Base-by-base conservation (phyloP, 2,797 vertebrate genomes). In the Falco columbarius region DNA sequence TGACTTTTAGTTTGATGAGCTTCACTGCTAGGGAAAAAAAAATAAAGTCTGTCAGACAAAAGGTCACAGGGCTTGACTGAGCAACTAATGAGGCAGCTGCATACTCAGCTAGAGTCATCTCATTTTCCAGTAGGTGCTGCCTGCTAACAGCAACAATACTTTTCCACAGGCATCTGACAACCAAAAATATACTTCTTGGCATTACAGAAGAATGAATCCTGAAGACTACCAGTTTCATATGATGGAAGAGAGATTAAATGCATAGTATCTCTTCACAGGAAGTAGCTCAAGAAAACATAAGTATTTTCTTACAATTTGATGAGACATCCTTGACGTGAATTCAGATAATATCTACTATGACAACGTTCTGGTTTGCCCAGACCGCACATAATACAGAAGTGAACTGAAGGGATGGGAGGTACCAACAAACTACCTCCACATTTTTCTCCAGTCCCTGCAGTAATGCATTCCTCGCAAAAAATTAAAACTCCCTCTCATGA, bases 1-100 rank as follows among this genome's bases (percentile, higher is more conserved):
- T 85, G 40, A 81, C 67, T 96, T 96, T 46, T 81, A 54, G 91
- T 88, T 80, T 81, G 58, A 91, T 74, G 68, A 79, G 34, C 93
- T 85, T 82, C 66, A 89, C 49, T 81, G 32, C 72, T 36, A 87
- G 70, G 21, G 22, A 61, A 44, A 65, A 85, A 85, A 62, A 81
- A 84, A 51, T 74, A 90, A 86, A 59, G 63, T 40, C n/a, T 67
- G 34, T 72, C 89, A 82, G 81, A 75, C 19, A 94, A 84, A 97
- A 96, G 96, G 89, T 91, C 93, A 89, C 26, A 49, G 40, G 75
- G 54, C 42, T 90, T 90, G 75, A 67, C 54, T 90, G 40, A 80
- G 68, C 58, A 83, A 52, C n/a, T 95, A 81, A 63, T 91, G 68
- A 89, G 89, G 94, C 38, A 89, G 74, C 54, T 94, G 55, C 89